Evolutionary conservation across 2,113 vertebrate species (phyloP), one percentile per base, ranked within the genome.

Genomic region (Myotis yumanensis): DNA sequence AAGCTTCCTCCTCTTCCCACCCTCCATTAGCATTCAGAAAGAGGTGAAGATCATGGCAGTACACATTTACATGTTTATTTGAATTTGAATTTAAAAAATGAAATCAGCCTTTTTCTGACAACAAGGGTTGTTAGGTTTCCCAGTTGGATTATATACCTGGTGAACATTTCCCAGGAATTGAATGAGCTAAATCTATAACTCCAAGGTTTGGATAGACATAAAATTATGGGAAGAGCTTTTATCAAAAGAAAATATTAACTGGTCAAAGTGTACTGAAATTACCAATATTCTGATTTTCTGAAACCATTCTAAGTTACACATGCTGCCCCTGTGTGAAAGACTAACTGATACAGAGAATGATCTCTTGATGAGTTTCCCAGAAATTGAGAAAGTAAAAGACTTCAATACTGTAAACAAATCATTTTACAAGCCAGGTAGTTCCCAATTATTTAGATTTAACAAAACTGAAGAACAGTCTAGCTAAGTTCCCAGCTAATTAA

Each of bases 51-150:
- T 64, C 25, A 37, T 28, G 23, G 23, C 9, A 9, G 1, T 16
- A 46, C 2, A 2, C 25, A 37, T 76, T 52, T 64, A 77, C 28
- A 18, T 76, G 57, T 57, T 75, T 51, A 52, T 71, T 43, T 91
- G 40, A 86, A 83, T 1, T 57, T 54, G 52, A 37, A 64, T 25
- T 59, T 59, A 86, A 90, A 89, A 88, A 86, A 54, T 54, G 18
- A 81, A 86, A 86, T 86, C 57, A 72, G 62, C 52, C 23, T 89
- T 82, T 79, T 86, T 89, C 57, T 87, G 46, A 89, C 73, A 80
- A 35, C 16, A 51, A 90, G 18, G 40, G 1, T 16, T 86, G 1
- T 16, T 86, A 3, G 11, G 35, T 64, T 89, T 93, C 43, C 72
- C 20, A 46, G 51, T 91, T 66, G 72, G 57, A 81, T 89, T 91